Evolutionary conservation across 2,888 invertebrate genomes (phyloP).

Genomic region (Aporophyla lueneburgensis): DNA sequence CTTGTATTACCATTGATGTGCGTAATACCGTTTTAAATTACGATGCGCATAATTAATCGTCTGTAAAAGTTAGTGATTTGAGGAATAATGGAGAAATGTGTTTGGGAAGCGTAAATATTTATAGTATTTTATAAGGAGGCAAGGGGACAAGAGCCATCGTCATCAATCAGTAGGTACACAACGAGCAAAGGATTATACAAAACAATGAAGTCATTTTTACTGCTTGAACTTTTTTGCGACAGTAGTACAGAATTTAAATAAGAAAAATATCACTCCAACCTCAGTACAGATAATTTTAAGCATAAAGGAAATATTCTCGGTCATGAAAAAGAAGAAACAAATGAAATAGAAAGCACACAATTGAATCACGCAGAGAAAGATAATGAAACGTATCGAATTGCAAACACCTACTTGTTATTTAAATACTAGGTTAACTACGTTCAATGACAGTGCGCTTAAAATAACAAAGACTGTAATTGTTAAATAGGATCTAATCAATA

Average conservation of each 20-base stretch:
- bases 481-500: conserved; percentile 11
- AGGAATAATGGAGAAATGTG: conserved; percentile 35
- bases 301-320: not conserved
- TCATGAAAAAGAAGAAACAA: not conserved
- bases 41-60: conserved; percentile 52
- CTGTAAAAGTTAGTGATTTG: conserved; percentile 43
- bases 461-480: conserved; percentile 17
- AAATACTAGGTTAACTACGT: not conserved
- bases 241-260: not conserved
- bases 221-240: not conserved
- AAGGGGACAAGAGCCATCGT: not conserved
- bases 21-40: conserved; percentile 50
- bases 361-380: conserved; percentile 1
- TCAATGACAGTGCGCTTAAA: conserved; percentile 36
- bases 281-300: not conserved
- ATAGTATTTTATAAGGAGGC: conserved; percentile 22
- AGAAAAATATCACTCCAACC: not conserved
- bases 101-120: conserved; percentile 42
- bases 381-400: conserved; percentile 22
- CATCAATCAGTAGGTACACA: not conserved
- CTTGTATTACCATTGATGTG: conserved; percentile 44
- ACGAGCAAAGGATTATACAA: not conserved
- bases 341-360: conserved; percentile 7
- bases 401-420: not conserved
- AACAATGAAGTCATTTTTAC: not conserved